Conservation (phyloP, 2,888 invertebrate genomes). For the Conchocele bisecta region DNA sequence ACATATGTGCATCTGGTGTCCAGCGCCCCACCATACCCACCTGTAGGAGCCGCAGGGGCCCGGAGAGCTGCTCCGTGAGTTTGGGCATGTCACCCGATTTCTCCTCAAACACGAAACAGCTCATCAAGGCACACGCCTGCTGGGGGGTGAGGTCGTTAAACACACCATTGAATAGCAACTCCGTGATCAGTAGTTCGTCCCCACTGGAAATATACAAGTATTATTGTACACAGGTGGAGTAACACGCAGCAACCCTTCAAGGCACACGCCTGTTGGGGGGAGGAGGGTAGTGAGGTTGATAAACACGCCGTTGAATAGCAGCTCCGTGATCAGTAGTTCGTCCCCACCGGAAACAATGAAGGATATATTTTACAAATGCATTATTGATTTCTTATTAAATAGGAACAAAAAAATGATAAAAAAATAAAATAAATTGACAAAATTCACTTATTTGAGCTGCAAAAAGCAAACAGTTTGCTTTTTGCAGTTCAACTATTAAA, state of each 20-base stretch:
- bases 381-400: no score
- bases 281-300: constrained; percentile 87
- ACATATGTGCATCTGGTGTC: no score
- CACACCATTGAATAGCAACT: constrained; percentile 98
- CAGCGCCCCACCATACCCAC: no score
- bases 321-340: constrained; percentile 97
- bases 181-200: constrained; percentile 97
- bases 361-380: no score
- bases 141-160: constrained; percentile 91
- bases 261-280: constrained; percentile 86
- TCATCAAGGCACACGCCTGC: constrained; percentile 86
- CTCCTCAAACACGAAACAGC: constrained; percentile 87
- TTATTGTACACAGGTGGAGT: no score
- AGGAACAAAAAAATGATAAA: no score
- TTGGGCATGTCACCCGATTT: constrained; percentile 92
- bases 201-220: constrained; percentile 84
- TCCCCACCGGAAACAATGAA: constrained; percentile 87
- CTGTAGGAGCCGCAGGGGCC: constrained; percentile 95
- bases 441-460: no score
- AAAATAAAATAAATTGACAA: no score
- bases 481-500: no score
- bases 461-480: no score
- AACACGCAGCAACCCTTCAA: constrained; percentile 84
- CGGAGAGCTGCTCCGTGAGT: constrained; percentile 92
- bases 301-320: constrained; percentile 99